Percentiles rank a stretch among this genome's conserved stretches.
Conservation (phyloP, 2,113 vertebrate genomes). For the Gasterosteus aculeatus region DNA sequence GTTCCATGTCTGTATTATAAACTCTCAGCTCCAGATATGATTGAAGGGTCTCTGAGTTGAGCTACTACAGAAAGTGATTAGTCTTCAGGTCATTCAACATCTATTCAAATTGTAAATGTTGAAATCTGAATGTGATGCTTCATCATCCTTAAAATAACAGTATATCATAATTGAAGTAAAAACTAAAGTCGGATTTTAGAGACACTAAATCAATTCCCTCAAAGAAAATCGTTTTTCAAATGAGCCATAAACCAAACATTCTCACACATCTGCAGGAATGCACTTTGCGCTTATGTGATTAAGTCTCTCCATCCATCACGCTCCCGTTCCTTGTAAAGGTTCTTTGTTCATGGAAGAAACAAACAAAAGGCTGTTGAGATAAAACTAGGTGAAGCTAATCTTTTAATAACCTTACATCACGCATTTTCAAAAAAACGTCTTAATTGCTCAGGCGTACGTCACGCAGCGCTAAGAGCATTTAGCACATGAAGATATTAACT, state of each 20-base stretch:
- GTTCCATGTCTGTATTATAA: background rate
- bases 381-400: constrained; percentile 80
- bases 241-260: constrained; percentile 30
- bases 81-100: background rate
- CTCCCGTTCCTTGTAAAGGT: constrained; percentile 39
- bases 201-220: background rate
- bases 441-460: constrained; percentile 48
- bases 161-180: background rate
- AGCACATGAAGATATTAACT: constrained; percentile 44
- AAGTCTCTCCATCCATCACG: constrained; percentile 37
- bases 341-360: constrained; percentile 72
- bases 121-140: background rate
- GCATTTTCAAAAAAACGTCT: constrained; percentile 57
- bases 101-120: background rate
- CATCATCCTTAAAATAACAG: background rate
- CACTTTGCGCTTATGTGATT: constrained; percentile 55
- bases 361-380: constrained; percentile 76
- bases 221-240: background rate
- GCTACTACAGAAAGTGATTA: background rate
- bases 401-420: constrained; percentile 81
- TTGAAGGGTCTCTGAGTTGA: background rate
- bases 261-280: constrained; percentile 32
- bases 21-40: background rate
- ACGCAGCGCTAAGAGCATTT: constrained; percentile 52
- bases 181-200: background rate